phyloP scores from a whole-genome alignment of 2,888 invertebrate species.

The Platycnemis pennipes region DNA sequence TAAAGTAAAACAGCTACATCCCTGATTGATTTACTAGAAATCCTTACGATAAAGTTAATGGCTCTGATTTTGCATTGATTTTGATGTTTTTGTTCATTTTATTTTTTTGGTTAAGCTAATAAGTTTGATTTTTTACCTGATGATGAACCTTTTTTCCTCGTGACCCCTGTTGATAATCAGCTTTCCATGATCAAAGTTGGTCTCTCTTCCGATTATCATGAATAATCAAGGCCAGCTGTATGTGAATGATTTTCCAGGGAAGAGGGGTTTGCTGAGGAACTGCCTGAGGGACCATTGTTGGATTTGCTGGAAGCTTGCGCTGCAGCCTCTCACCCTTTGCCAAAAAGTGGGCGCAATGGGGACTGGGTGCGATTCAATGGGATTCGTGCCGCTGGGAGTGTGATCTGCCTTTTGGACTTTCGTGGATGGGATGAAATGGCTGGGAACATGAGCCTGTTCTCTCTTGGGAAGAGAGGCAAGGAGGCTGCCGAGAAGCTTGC shows the following conservation, averaged over 20 bases:
- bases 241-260: conserved; percentile 77
- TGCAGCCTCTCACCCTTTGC: conserved; percentile 78
- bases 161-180: too few relatives aligned
- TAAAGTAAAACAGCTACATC: too few relatives aligned
- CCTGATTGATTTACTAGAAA: too few relatives aligned
- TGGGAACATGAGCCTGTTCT: conserved; percentile 57
- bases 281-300: conserved; percentile 86
- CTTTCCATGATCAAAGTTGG: too few relatives aligned
- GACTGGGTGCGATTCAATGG: conserved; percentile 84
- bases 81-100: conserved; percentile 60
- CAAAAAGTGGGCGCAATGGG: conserved; percentile 21
- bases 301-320: conserved; percentile 86
- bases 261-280: conserved; percentile 74
- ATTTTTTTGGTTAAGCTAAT: conserved; percentile 65
- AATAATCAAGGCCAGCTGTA: background rate
- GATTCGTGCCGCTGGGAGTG: conserved; percentile 90
- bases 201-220: too few relatives aligned
- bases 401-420: conserved; percentile 84
- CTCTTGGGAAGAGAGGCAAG: conserved; percentile 79
- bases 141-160: background rate
- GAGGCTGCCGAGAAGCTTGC: conserved; percentile 80
- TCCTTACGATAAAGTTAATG: too few relatives aligned
- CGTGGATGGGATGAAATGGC: conserved; percentile 57
- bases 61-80: too few relatives aligned
- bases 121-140: background rate